A percentile compares a stretch with the other conserved stretches of the same genome.
These are phyloP conservation scores for Nothoprocta perdicaria DNA, from an alignment of 2,113 vertebrate species.

Conservation along the genomic window DNA sequence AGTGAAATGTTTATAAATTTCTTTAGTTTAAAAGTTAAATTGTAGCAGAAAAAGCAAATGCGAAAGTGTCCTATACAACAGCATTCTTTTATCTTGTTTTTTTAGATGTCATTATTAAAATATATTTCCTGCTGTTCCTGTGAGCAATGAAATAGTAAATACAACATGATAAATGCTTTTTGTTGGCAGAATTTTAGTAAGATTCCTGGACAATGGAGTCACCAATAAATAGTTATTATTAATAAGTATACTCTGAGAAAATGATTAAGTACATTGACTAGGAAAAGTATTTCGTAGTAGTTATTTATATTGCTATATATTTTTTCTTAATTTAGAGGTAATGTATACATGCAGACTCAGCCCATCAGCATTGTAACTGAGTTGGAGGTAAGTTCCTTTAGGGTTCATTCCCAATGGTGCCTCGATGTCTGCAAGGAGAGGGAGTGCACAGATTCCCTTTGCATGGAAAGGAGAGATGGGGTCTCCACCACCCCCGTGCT, in stretches of 20 bases:
- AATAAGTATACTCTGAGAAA: background rate
- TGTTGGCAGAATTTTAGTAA: background rate
- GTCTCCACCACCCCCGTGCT: background rate
- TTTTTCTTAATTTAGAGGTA: background rate
- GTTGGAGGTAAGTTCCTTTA: background rate
- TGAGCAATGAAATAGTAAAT: background rate
- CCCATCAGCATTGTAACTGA: background rate
- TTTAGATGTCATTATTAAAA: background rate
- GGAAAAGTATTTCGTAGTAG: background rate
- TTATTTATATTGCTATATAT: background rate
- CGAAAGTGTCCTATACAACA: background rate
- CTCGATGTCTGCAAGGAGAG: background rate
- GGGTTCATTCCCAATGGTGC: background rate
- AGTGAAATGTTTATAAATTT: background rate
- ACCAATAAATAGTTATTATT: background rate
- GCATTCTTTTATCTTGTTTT: background rate
- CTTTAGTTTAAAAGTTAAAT: background rate
- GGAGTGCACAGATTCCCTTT: background rate
- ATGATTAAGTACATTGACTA: background rate
- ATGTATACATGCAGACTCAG: background rate
- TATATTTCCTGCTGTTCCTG: background rate
- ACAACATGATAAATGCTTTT: background rate
- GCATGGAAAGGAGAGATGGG: background rate
- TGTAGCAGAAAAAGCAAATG: background rate
- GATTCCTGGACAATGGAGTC: background rate